phyloP scores from a whole-genome alignment of 2,888 invertebrate species.

The Petrophora chlorosata region DNA sequence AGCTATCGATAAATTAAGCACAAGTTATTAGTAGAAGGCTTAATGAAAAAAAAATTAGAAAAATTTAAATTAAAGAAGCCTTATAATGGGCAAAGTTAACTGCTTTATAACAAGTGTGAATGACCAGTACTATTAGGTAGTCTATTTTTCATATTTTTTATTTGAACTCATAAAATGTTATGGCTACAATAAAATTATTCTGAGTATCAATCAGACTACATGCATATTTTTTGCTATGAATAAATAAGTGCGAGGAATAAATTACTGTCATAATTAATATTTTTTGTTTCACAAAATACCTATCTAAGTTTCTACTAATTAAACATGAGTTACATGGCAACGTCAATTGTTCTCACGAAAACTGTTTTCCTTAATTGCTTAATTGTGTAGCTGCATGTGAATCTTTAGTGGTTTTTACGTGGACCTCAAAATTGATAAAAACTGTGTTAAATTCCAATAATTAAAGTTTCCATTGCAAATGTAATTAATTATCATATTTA shows the following conservation, averaged over 20 bases:
- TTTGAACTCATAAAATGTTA: background rate
- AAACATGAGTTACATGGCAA: conserved; percentile 15
- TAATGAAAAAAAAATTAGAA: no score
- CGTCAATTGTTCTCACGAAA: conserved; percentile 26
- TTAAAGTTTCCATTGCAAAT: background rate
- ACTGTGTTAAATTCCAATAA: background rate
- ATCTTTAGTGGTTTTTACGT: conserved; percentile 11
- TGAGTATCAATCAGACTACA: background rate
- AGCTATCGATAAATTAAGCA: no score
- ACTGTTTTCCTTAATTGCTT: conserved; percentile 27
- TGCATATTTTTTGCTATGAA: conserved; percentile 2
- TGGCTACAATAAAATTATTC: conserved; percentile 6
- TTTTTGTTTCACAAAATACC: conserved; percentile 10
- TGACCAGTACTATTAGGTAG: no score
- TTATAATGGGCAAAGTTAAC: no score
- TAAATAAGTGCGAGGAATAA: background rate
- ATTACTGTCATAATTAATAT: conserved; percentile 6
- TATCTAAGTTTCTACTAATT: conserved; percentile 16
- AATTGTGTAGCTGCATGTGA: conserved; percentile 28
- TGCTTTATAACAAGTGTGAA: no score
- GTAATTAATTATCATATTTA: no score
- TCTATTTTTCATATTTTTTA: no score
- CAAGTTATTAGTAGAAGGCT: no score
- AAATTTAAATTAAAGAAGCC: no score
- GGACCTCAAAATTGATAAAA: background rate